Base-by-base conservation (phyloP, 2,113 vertebrate species). In the Ctenomys sociabilis region DNA sequence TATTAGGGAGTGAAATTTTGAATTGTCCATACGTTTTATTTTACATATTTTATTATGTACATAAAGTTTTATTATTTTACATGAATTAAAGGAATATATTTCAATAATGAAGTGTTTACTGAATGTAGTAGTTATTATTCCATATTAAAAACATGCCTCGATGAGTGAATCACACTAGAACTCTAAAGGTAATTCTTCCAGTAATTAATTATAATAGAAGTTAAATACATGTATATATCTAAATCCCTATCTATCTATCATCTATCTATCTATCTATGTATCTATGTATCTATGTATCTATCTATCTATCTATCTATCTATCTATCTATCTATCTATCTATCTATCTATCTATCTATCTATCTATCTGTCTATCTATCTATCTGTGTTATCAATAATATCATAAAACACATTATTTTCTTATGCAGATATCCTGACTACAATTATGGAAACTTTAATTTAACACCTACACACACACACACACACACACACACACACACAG, bases 161-260 rank as follows among this genome's bases (percentile, higher is more conserved):
- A 87, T 93, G 85, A 88, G 90, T 94, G 78, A 95, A 40, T 97
- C 95, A 93, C 78, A 43, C 54, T 45, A 83, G 22, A 73, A 85
- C 17, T 83, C 89, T 93, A 90, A 81, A 87, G 82, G 88, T 59
- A 90, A 37, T 64, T 92, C 37, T 84, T 59, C 12, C 30, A 43
- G 30, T 66, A 57, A 88, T 92, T 96, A 94, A 94, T 66, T 92
- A 35, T 35, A 94, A 59, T 72, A 61, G 32, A 88, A 80, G 26
- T 66, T 84, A 54, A 32, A 96, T 72, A 26, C 83, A 32, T 37
- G 85, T 7, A 54, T 54, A 54, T 54, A 54, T 11, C 61, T 37
- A 78, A n/a, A n/a, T n/a, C n/a, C n/a, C n/a, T n/a, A n/a, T n/a
- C n/a, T n/a, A n/a, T n/a, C n/a, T n/a, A n/a, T n/a, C n/a, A n/a